Conservation (phyloP, 2,797 vertebrate genomes). For the Eulemur rubriventer region DNA sequence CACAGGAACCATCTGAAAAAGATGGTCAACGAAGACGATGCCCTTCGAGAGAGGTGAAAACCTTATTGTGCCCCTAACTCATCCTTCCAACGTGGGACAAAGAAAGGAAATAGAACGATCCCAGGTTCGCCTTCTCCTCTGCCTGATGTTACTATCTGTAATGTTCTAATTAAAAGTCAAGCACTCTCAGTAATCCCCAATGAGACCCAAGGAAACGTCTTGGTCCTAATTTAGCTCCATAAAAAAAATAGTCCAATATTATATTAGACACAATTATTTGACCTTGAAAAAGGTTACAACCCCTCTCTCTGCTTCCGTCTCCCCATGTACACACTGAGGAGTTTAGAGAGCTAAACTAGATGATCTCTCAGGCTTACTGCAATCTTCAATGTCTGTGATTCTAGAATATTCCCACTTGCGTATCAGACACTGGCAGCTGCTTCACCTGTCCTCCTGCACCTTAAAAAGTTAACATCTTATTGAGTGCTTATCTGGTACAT, state of each 20-base stretch:
- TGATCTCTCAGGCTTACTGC: rapidly evolving
- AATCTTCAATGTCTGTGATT: background rate
- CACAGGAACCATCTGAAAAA: background rate
- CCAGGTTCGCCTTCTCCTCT: background rate
- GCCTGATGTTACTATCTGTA: conserved; percentile 15
- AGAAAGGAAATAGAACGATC: background rate
- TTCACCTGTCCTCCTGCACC: background rate
- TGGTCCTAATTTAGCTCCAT: conserved; percentile 6
- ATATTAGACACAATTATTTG: background rate
- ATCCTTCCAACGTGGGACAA: background rate
- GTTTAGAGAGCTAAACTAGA: background rate
- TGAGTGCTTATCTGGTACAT: no score
- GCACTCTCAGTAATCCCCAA: background rate
- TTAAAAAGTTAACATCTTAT: background rate
- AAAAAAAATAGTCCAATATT: background rate
- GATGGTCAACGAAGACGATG: background rate
- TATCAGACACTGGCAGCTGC: background rate
- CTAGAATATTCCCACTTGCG: background rate
- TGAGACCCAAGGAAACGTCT: conserved; percentile 49
- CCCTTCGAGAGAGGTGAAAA: background rate
- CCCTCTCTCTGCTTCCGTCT: background rate
- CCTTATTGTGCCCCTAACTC: background rate
- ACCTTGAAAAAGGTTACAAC: background rate
- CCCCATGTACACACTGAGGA: background rate
- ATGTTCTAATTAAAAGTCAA: conserved; percentile 63